A percentile compares a stretch with the other conserved stretches of the same genome.
Conservation (phyloP, 2,113 vertebrate species). For the Macroglossus sobrinus region DNA sequence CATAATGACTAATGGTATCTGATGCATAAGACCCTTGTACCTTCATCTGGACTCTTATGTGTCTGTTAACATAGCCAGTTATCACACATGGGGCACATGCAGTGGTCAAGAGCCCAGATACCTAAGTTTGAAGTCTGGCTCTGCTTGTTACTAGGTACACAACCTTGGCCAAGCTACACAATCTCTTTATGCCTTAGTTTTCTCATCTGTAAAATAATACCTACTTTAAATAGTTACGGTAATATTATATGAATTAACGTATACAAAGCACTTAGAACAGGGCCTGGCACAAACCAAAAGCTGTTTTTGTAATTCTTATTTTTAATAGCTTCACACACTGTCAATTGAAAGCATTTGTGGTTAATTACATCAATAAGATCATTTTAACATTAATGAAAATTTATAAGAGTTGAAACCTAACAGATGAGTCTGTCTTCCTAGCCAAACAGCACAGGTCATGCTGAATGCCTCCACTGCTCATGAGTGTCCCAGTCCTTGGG, state of each 20-base stretch:
- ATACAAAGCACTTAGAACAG: background rate
- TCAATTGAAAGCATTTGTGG: background rate
- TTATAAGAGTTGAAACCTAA: background rate
- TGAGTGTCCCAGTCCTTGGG: rapidly evolving
- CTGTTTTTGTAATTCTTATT: background rate
- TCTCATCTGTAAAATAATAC: background rate
- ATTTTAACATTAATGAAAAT: background rate
- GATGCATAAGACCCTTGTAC: background rate
- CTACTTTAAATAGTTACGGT: background rate
- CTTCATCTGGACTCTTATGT: background rate
- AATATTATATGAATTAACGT: background rate
- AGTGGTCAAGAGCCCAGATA: background rate
- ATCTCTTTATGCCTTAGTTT: background rate
- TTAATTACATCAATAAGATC: background rate
- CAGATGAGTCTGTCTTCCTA: background rate
- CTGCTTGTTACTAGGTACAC: background rate
- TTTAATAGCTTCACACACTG: background rate
- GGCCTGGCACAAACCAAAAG: background rate
- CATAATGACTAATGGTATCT: background rate
- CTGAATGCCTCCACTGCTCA: background rate
- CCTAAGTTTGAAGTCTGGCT: background rate
- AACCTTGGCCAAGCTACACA: background rate
- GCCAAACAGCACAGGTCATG: background rate
- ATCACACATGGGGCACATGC: no score
- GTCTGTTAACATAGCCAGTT: background rate